A percentile compares a stretch with the other conserved stretches of the same genome.
Conservation (phyloP, 1,140 invertebrate species). For the Lepidotrigona ventralis region DNA sequence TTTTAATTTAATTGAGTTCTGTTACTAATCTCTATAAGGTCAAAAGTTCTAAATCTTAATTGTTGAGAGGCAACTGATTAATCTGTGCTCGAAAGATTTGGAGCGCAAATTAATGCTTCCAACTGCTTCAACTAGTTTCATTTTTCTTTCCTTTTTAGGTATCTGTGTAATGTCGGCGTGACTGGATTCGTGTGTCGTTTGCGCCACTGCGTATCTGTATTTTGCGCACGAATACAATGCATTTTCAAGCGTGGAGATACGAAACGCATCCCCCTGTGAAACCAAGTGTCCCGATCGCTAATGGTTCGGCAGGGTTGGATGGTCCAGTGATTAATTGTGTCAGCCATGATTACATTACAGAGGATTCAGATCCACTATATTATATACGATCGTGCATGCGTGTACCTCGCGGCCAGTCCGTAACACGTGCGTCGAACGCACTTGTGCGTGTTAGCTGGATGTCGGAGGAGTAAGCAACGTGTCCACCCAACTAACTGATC, state of each 20-base stretch:
- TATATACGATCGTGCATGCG: conserved; percentile 60
- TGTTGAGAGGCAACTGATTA: too few species aligned
- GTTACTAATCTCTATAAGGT: too few species aligned
- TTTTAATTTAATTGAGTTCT: too few species aligned
- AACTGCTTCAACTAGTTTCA: neutral
- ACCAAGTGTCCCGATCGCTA: conserved; percentile 63
- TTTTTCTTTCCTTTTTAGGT: neutral
- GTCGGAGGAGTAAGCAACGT: conserved; percentile 37
- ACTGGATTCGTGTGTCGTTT: conserved; percentile 15
- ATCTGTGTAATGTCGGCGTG: neutral
- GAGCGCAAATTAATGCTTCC: too few species aligned
- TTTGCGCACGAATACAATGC: conserved; percentile 4
- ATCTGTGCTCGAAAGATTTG: neutral
- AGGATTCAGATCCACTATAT: conserved; percentile 59
- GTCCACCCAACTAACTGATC: conserved; percentile 29
- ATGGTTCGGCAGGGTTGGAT: conserved; percentile 63
- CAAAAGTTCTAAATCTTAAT: too few species aligned
- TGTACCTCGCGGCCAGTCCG: conserved; percentile 49
- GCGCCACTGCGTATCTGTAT: neutral
- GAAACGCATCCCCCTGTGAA: conserved; percentile 49
- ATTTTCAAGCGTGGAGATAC: conserved; percentile 38
- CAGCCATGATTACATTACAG: conserved; percentile 72
- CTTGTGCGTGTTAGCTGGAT: conserved; percentile 48
- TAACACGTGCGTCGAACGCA: conserved; percentile 46
- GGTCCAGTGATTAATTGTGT: conserved; percentile 75